A percentile compares a stretch with the other conserved stretches of the same genome.
Conservation (phyloP, 2,797 vertebrate species). For the Tauraco hartlaubi region DNA sequence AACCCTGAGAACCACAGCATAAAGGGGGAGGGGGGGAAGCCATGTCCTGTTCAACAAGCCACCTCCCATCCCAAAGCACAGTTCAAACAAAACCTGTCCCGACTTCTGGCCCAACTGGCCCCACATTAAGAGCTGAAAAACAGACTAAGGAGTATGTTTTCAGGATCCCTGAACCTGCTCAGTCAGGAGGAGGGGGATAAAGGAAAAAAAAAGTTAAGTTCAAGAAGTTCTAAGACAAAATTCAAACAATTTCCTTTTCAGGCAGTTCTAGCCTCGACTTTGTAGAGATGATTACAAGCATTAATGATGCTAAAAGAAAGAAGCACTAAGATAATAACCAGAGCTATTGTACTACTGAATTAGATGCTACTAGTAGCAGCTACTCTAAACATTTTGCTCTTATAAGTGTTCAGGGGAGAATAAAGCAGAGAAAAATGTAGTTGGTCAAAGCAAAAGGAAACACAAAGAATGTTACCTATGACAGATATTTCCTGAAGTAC, state of each 20-base stretch:
- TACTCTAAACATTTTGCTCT: neutral
- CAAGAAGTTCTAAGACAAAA: neutral
- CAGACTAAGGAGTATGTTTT: neutral
- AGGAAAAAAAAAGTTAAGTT: neutral
- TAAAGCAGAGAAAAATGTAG: neutral
- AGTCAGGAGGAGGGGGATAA: neutral
- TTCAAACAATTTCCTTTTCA: neutral
- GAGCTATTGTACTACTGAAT: neutral
- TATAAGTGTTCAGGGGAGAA: neutral
- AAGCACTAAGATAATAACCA: neutral
- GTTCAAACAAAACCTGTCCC: neutral
- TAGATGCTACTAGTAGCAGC: neutral
- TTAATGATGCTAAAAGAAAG: neutral
- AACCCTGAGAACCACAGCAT: neutral
- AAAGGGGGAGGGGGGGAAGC: neutral
- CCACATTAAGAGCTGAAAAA: neutral
- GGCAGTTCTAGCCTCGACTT: neutral
- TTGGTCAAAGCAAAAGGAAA: neutral
- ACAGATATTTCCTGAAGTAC: conserved; percentile 10
- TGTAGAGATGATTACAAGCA: neutral
- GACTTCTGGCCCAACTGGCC: neutral
- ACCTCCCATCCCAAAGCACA: neutral
- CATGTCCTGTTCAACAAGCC: neutral
- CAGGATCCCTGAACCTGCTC: neutral
- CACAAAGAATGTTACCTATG: conserved; percentile 9